Conservation (phyloP, 2,113 vertebrate species). For the Rafetus swinhoei region DNA sequence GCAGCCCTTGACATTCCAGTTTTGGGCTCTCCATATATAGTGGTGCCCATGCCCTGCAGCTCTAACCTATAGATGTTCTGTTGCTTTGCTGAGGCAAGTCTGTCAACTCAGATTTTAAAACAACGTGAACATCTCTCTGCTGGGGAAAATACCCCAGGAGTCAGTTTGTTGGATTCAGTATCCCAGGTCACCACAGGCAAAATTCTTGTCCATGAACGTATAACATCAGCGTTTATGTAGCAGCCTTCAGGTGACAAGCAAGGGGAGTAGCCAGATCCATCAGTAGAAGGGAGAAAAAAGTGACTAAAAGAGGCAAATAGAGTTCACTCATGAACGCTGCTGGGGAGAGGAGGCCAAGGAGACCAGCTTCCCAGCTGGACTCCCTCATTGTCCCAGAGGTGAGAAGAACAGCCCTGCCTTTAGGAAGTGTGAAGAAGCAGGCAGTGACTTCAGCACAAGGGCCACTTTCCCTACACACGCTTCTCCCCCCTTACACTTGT, state of each 20-base stretch:
- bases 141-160: background rate
- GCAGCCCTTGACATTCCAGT: fast-evolving
- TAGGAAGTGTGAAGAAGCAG: background rate
- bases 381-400: background rate
- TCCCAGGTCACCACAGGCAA: background rate
- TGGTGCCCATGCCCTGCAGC: background rate
- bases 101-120: background rate
- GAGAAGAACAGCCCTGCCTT: background rate
- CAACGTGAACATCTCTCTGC: background rate
- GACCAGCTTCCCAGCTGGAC: background rate
- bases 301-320: background rate
- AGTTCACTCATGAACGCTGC: background rate
- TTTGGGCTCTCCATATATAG: background rate
- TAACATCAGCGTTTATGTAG: fast-evolving
- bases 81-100: background rate
- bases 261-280: background rate
- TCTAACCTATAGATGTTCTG: fast-evolving
- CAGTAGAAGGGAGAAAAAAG: fast-evolving
- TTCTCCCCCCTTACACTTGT: background rate
- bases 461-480: background rate
- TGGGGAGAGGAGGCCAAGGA: background rate
- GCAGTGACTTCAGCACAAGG: background rate
- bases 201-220: background rate
- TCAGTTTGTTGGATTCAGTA: no score
- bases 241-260: fast-evolving